Percentiles rank a stretch among this genome's conserved stretches.
phyloP scores from a whole-genome alignment of 1,140 invertebrate species.

The Caenorhabditis tropicalis region DNA sequence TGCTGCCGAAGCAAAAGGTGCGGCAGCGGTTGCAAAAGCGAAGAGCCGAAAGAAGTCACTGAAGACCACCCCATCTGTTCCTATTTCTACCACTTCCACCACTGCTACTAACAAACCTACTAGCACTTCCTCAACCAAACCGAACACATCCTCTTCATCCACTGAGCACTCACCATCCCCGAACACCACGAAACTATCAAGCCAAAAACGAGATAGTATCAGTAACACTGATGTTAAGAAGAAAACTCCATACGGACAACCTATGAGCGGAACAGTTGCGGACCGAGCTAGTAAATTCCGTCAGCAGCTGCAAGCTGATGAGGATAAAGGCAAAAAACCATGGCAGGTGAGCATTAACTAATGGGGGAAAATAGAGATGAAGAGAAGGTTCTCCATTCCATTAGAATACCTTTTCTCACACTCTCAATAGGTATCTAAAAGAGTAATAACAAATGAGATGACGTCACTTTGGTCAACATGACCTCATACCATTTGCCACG shows the following conservation, averaged over 20 bases:
- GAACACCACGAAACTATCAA: background rate
- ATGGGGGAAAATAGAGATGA: background rate
- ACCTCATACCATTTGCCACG: background rate
- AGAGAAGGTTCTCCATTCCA: background rate
- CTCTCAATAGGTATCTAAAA: background rate
- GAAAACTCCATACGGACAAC: constrained; percentile 19
- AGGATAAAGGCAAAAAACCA: constrained; percentile 14
- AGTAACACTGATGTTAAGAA: constrained; percentile 34
- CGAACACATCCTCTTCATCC: background rate
- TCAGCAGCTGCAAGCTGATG: constrained; percentile 6
- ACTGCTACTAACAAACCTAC: constrained; percentile 5
- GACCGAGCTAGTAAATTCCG: constrained; percentile 5
- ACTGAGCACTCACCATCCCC: constrained; percentile 27
- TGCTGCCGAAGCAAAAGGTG: constrained; percentile 31
- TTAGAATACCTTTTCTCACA: too few species aligned
- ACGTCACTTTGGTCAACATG: background rate
- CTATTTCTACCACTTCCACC: background rate
- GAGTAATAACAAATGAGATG: background rate
- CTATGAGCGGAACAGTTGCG: background rate
- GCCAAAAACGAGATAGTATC: constrained; percentile 30
- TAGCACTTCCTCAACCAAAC: constrained; percentile 34
- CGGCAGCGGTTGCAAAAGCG: constrained; percentile 17
- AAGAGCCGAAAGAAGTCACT: constrained; percentile 34
- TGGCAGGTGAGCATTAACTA: background rate
- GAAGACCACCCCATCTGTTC: background rate